phyloP scores from a whole-genome alignment of 2,888 invertebrate genomes.

The Hirtodrosophila alboralis region DNA sequence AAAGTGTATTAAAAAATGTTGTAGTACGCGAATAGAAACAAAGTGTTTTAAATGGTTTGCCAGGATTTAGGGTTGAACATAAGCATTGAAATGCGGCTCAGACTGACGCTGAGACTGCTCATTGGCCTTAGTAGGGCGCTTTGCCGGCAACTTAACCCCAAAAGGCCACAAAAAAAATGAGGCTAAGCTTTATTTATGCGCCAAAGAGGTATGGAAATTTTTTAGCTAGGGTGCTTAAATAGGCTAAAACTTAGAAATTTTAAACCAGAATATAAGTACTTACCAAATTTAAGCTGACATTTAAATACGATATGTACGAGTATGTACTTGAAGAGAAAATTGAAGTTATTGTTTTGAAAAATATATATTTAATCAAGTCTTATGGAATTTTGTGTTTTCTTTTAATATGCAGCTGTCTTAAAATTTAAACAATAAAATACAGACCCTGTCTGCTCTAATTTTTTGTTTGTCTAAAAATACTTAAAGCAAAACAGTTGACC shows the following conservation, averaged over 20 bases:
- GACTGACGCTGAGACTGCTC: constrained; percentile 24
- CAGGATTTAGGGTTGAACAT: constrained; percentile 7
- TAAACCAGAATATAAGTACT: not conserved
- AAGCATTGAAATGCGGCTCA: constrained; percentile 25
- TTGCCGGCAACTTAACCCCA: constrained; percentile 65
- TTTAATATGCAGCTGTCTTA: too few species aligned
- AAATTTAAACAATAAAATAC: too few species aligned
- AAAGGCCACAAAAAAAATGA: constrained; percentile 54
- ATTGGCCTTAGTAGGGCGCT: constrained; percentile 56
- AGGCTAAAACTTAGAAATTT: constrained; percentile 9
- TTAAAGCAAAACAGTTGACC: too few species aligned
- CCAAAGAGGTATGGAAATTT: constrained; percentile 39
- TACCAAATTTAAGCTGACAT: constrained; percentile 7
- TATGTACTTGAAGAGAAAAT: too few species aligned
- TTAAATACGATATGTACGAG: too few species aligned
- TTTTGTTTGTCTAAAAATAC: too few species aligned
- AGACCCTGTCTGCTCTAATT: too few species aligned
- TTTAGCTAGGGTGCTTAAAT: constrained; percentile 7
- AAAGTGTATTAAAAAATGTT: constrained; percentile 2
- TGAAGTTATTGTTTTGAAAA: too few species aligned
- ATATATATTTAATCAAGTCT: too few species aligned
- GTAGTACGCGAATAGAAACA: constrained; percentile 30
- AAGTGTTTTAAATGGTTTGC: constrained; percentile 56
- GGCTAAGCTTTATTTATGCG: constrained; percentile 72
- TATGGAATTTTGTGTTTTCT: too few species aligned